Evolutionary conservation across 2,797 vertebrate genomes (phyloP).

Genomic region (Prionace glauca): DNA sequence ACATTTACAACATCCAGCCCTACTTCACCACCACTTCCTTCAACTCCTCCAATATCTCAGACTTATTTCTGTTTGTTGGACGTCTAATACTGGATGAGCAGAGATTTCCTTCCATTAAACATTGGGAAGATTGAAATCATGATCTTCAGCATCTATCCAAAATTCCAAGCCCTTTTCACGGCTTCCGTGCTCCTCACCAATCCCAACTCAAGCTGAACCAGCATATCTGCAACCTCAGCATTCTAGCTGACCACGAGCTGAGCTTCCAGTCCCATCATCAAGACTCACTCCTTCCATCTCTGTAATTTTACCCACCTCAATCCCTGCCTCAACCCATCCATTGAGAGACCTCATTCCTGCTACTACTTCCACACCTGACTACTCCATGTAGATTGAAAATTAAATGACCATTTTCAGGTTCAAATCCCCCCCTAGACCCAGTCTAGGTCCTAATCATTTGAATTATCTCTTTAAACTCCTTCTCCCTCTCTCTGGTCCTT

Average conservation of each 20-base stretch:
- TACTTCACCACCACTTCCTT: neutral
- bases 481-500: too few relatives aligned
- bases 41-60: neutral
- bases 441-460: too few relatives aligned
- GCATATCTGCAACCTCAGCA: neutral
- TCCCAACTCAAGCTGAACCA: neutral
- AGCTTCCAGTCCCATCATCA: neutral
- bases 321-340: neutral
- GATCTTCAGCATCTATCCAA: neutral
- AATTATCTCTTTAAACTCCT: too few relatives aligned
- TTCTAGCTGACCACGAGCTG: neutral
- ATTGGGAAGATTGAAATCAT: neutral
- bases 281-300: neutral
- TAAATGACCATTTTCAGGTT: too few relatives aligned
- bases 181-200: too few relatives aligned
- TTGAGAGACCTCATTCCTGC: neutral
- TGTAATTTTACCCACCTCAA: neutral
- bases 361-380: neutral
- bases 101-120: neutral
- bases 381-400: neutral
- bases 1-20: neutral
- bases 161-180: neutral
- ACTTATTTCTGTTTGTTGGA: neutral
- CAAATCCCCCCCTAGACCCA: too few relatives aligned
- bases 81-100: neutral